Conservation (phyloP, 2,113 vertebrate species). For the Microcebus tavaratra region DNA sequence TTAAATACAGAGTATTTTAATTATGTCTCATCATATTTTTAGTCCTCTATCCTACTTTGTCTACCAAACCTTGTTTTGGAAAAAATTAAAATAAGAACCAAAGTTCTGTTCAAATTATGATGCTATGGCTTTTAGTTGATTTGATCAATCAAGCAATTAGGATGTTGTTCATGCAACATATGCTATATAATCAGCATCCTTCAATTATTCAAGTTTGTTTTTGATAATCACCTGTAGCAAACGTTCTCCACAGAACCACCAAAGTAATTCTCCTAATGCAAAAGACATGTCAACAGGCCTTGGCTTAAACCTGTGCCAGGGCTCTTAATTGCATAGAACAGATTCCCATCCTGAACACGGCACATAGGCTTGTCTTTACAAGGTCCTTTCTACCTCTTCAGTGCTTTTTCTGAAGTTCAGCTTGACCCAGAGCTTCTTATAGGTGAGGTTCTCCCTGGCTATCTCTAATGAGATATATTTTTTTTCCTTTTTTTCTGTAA, state of each 20-base stretch:
- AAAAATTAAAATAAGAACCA: not conserved
- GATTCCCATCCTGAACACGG: not conserved
- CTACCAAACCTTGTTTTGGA: not conserved
- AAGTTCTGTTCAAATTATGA: not conserved
- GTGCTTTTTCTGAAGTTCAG: not conserved
- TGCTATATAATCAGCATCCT: not conserved
- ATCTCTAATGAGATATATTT: not conserved
- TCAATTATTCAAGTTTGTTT: not conserved
- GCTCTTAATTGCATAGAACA: not conserved
- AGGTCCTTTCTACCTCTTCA: not conserved
- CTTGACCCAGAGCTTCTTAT: not conserved
- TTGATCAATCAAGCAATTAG: not conserved
- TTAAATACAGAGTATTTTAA: not conserved
- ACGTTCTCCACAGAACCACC: not conserved
- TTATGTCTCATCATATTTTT: not conserved
- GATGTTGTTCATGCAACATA: not conserved
- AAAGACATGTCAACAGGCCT: not conserved
- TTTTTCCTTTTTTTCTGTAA: not conserved
- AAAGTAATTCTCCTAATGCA: not conserved
- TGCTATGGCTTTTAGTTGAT: not conserved
- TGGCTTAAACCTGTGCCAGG: not conserved
- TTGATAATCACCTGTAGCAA: not conserved
- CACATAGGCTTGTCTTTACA: not conserved
- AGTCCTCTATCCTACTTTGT: not conserved
- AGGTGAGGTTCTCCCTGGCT: not conserved